Evolutionary conservation across 2,797 vertebrate genomes (phyloP), one percentile per base, ranked within the genome.

Genomic region (Benthosema pterotum): DNA sequence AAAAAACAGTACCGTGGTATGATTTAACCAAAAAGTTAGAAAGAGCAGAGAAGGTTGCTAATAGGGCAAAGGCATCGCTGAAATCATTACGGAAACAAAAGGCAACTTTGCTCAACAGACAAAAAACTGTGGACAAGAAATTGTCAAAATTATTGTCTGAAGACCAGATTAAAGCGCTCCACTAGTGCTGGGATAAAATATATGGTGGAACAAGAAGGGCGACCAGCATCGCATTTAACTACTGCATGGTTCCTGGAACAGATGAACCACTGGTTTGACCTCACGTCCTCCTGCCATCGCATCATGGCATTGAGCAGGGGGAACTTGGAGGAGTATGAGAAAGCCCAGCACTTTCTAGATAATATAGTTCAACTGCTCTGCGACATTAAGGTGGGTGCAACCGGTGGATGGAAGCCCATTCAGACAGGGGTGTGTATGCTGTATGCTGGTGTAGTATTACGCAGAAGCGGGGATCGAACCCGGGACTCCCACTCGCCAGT

Each of bases 201-300:
- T 3, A 11, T 45, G 42, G 42, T 45, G 2, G 3, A 11, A 11
- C 0, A 45, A 14, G 42, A 45, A 45, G 9, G 13, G 12, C 42
- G 13, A 11, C 42, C 42, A 3, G 5, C 7, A 45, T 11, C 9
- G 2, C 13, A 45, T 14, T 14, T 45, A 11, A 45, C 57, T 17
- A 45, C 42, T 8, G 9, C 42, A 5, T 45, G 42, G 42, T 45
- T 45, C 13, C 42, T 45, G 3, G 42, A 45, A 11, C 42, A 14
- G 42, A 6, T 45, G 2, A 14, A 45, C 5, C 42, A 45, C 42
- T 67, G 57, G 43, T 67, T 60, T 38, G 65, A 55, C 46, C 43
- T 68, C 8, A 56, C 42, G 42, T 45, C 42, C 9, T 45, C 42
- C 13, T 11, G 42, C 13, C 9, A 45, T 45, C 9, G 3, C 4